These are phyloP conservation scores for Anableps anableps DNA, from an alignment of 2,797 vertebrate genomes.

Conservation along the genomic window DNA sequence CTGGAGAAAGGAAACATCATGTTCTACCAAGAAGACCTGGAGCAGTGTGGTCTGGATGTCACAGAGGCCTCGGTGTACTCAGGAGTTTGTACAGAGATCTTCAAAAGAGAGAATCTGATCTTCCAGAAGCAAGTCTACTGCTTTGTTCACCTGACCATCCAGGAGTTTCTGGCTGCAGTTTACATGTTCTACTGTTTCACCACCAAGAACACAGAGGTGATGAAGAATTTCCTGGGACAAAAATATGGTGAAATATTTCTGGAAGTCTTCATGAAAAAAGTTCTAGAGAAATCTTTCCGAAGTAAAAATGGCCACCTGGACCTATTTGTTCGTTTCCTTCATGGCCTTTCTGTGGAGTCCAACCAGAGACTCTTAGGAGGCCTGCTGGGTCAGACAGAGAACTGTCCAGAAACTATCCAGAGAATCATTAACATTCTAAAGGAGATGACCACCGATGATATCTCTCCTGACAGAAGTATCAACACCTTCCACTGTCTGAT, in stretches of 20 bases:
- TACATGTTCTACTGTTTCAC: conserved; percentile 2
- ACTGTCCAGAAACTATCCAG: not conserved
- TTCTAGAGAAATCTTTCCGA: not conserved
- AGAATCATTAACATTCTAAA: not conserved
- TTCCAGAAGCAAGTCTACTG: not conserved
- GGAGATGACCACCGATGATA: not conserved
- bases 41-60: not conserved
- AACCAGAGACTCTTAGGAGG: not conserved
- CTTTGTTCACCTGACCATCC: not conserved
- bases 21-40: not conserved
- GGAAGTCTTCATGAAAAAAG: not conserved
- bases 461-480: not conserved
- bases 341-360: not conserved
- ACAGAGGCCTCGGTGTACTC: not conserved
- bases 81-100: not conserved
- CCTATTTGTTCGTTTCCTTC: not conserved
- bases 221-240: not conserved
- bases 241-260: not conserved
- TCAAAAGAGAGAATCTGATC: not conserved
- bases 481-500: not conserved
- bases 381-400: not conserved
- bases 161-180: not conserved
- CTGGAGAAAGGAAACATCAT: conserved; percentile 1
- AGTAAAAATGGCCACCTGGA: not conserved
- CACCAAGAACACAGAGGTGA: not conserved